A percentile compares a stretch with the other conserved stretches of the same genome.
These are phyloP conservation scores for Osmoderma eremita DNA, from an alignment of 2,888 invertebrate species.

Conservation along the genomic window DNA sequence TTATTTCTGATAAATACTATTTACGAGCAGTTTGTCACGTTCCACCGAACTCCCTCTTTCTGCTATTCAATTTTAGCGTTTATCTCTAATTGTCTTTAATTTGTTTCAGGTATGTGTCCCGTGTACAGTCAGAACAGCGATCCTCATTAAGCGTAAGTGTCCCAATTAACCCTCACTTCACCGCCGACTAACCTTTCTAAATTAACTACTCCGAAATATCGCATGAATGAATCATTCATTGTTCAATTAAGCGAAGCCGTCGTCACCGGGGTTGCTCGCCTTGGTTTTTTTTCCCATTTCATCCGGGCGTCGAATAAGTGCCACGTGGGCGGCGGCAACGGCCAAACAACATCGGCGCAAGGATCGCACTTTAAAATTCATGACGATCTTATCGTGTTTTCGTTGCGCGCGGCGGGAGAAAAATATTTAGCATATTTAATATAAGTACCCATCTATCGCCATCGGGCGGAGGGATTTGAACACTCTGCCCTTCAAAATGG, in stretches of 20 bases:
- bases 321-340: not conserved
- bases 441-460: slow-evolving; percentile 34
- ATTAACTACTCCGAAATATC: slow-evolving; percentile 21
- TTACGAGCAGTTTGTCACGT: not conserved
- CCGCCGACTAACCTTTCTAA: slow-evolving; percentile 28
- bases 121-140: slow-evolving; percentile 1
- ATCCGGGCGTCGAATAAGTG: not conserved
- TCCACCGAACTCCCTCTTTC: not conserved
- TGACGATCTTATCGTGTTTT: slow-evolving; percentile 29
- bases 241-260: slow-evolving; percentile 18
- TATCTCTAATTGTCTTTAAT: slow-evolving; percentile 36
- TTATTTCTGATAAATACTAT: too few species aligned
- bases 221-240: slow-evolving; percentile 30
- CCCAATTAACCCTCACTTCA: slow-evolving; percentile 28
- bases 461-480: slow-evolving; percentile 25
- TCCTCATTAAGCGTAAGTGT: slow-evolving; percentile 35
- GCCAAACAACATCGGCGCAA: not conserved
- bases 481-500: slow-evolving; percentile 11
- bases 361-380: slow-evolving; percentile 29
- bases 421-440: slow-evolving; percentile 38
- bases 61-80: slow-evolving; percentile 12
- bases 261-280: slow-evolving; percentile 15
- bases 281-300: not conserved
- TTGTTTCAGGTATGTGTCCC: slow-evolving; percentile 37
- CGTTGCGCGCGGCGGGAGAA: slow-evolving; percentile 22